phyloP scores from a whole-genome alignment of 2,888 invertebrate genomes.

The Ennomos fuscantarius region DNA sequence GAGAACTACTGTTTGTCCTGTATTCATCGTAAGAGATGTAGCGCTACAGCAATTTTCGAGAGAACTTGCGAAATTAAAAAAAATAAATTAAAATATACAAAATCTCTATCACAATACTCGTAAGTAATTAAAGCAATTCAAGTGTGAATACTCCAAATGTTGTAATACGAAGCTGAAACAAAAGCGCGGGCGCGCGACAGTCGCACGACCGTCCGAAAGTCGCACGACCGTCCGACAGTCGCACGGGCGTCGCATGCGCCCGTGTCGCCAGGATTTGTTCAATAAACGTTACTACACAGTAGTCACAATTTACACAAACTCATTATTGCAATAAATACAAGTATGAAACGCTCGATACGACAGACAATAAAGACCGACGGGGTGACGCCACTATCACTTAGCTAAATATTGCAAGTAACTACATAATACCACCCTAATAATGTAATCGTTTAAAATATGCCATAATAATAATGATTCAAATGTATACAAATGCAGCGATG shows the following conservation, averaged over 20 bases:
- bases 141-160: slow-evolving; percentile 83
- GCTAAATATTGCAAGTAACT: slow-evolving; percentile 80
- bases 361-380: slow-evolving; percentile 43
- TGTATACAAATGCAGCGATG: slow-evolving; percentile 65
- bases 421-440: slow-evolving; percentile 75
- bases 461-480: slow-evolving; percentile 58
- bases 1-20: slow-evolving; percentile 74
- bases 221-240: slow-evolving; percentile 32
- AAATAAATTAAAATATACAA: slow-evolving; percentile 86
- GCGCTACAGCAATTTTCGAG: slow-evolving; percentile 78
- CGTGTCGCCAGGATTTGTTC: slow-evolving; percentile 35
- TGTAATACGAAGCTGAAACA: slow-evolving; percentile 55
- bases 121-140: slow-evolving; percentile 85
- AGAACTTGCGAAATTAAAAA: slow-evolving; percentile 83
- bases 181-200: slow-evolving; percentile 21
- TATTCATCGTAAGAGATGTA: slow-evolving; percentile 71
- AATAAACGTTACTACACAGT: slow-evolving; percentile 66
- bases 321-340: slow-evolving; percentile 64
- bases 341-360: slow-evolving; percentile 51
- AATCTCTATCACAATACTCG: slow-evolving; percentile 86
- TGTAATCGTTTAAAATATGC: slow-evolving; percentile 70
- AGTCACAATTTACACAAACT: slow-evolving; percentile 65
- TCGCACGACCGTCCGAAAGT: slow-evolving; percentile 3
- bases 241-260: slow-evolving; percentile 10
- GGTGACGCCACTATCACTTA: slow-evolving; percentile 70